Percentiles rank a stretch among this genome's conserved stretches.
Conservation (phyloP, 2,113 vertebrate species). For the Prietella phreatophila region DNA sequence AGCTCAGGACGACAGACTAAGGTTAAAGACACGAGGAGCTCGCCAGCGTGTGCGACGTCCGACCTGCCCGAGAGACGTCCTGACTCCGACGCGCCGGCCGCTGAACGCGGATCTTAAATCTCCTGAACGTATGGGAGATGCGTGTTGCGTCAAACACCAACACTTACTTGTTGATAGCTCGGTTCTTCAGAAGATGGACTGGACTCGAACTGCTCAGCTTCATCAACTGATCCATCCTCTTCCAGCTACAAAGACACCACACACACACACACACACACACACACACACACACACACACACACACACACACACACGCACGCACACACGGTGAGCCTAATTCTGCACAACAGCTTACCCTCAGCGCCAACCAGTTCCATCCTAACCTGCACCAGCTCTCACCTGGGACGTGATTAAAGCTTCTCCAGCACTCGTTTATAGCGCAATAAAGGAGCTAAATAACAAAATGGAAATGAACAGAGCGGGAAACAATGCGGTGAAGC, state of each 20-base stretch:
- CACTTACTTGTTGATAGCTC: conserved; percentile 19
- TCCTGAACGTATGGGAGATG: not conserved
- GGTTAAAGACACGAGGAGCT: not conserved
- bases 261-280: too few species aligned
- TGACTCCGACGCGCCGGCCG: not conserved
- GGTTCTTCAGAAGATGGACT: conserved; percentile 57
- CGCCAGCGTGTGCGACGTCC: not conserved
- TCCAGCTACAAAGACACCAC: conserved; percentile 57
- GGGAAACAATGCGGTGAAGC: conserved; percentile 29
- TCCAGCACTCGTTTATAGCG: conserved; percentile 5
- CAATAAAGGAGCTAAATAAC: conserved; percentile 25
- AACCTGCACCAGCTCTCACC: not conserved
- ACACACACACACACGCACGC: not conserved
- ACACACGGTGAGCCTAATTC: not conserved
- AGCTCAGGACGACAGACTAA: not conserved
- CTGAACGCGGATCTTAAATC: not conserved
- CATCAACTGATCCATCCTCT: conserved; percentile 51
- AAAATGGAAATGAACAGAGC: conserved; percentile 27
- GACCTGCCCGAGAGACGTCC: not conserved
- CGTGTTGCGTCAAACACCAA: not conserved
- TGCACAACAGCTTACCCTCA: not conserved
- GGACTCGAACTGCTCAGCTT: conserved; percentile 60
- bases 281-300: conserved; percentile 13
- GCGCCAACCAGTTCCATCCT: not conserved
- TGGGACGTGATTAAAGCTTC: conserved; percentile 13